Percentiles rank a stretch among this genome's conserved stretches.
Evolutionary conservation across 2,888 invertebrate genomes (phyloP).

Genomic region (Lycocerus yunnanus): DNA sequence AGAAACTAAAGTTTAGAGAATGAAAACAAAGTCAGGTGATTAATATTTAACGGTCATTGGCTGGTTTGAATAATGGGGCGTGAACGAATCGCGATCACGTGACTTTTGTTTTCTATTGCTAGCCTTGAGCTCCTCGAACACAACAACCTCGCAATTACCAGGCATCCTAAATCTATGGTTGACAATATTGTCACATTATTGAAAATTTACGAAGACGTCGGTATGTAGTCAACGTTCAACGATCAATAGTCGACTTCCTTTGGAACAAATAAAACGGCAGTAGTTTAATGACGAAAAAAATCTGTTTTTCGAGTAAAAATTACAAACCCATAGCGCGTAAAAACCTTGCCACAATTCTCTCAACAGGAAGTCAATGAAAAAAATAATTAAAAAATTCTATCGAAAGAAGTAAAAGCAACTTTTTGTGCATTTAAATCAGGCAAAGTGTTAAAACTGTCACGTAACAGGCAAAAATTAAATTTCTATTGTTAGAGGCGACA

Average conservation of each 20-base stretch:
- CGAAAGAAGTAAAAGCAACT: neutral
- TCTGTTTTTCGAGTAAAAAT: too few species aligned
- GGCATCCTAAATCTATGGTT: neutral
- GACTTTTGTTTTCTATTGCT: neutral
- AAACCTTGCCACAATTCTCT: neutral
- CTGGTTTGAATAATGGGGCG: neutral
- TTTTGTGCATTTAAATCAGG: neutral
- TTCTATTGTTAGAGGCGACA: neutral
- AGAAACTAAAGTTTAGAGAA: neutral
- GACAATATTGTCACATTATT: neutral
- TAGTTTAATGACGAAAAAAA: neutral
- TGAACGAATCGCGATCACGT: neutral
- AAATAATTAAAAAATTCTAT: neutral
- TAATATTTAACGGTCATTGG: too few species aligned
- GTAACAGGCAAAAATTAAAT: neutral
- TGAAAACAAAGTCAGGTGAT: neutral
- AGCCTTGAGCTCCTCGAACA: neutral
- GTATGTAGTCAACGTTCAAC: too few species aligned
- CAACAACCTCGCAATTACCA: neutral
- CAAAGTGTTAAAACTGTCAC: neutral
- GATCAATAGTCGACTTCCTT: neutral
- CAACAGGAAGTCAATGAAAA: neutral
- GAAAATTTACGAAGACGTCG: neutral
- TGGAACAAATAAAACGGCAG: neutral
- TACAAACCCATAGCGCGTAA: neutral